Evolutionary conservation across 2,888 invertebrate genomes (phyloP).

Genomic region (Cheilosia impressa): DNA sequence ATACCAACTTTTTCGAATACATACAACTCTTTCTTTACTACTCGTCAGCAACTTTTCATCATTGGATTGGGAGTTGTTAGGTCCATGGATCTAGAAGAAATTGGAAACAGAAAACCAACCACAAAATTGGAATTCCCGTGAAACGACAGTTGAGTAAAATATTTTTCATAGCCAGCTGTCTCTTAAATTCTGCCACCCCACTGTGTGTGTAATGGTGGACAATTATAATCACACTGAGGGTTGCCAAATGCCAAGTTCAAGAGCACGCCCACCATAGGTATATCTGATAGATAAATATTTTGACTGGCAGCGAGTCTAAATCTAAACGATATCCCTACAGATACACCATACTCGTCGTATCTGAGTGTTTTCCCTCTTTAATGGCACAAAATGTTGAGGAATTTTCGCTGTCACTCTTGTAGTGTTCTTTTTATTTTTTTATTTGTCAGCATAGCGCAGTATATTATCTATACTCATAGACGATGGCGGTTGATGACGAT

Average conservation of each 20-base stretch:
- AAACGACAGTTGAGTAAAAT: not conserved
- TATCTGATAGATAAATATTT: conserved; percentile 29
- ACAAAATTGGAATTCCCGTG: too few relatives aligned
- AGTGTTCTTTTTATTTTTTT: conserved; percentile 6
- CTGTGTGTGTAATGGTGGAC: conserved; percentile 31
- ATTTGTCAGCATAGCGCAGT: not conserved
- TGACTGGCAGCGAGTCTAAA: conserved; percentile 17
- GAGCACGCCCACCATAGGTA: conserved; percentile 15
- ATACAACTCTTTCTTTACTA: too few relatives aligned
- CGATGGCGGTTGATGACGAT: conserved; percentile 47
- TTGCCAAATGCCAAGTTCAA: conserved; percentile 69
- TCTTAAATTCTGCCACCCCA: conserved; percentile 18
- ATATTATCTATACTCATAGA: conserved; percentile 20
- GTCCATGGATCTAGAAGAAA: too few relatives aligned
- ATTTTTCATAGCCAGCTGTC: not conserved
- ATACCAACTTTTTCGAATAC: too few relatives aligned
- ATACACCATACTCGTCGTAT: not conserved
- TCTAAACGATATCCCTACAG: conserved; percentile 42
- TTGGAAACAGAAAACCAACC: too few relatives aligned
- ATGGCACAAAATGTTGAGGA: conserved; percentile 5
- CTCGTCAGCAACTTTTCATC: too few relatives aligned
- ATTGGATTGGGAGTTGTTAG: too few relatives aligned
- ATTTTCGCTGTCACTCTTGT: conserved; percentile 3
- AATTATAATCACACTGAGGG: conserved; percentile 41
- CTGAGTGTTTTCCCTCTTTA: not conserved